phyloP scores from a whole-genome alignment of 2,888 invertebrate genomes.

The Sylvicola fuscatus region DNA sequence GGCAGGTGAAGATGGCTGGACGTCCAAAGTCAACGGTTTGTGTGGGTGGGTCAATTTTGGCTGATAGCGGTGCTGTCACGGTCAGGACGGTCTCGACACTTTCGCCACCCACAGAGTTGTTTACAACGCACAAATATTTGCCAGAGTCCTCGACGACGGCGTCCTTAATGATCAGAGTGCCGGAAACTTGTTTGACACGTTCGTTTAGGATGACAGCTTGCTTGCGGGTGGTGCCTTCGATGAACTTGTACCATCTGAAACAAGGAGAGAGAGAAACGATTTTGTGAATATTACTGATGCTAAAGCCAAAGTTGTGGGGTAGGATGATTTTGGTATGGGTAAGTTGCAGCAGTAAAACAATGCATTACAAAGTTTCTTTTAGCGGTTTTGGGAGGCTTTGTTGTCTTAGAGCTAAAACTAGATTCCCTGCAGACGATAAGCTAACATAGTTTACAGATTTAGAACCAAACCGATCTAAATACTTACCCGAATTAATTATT shows the following conservation, averaged over 20 bases:
- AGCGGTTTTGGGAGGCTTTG: no score
- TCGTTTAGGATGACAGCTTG: slow-evolving; percentile 80
- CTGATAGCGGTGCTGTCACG: slow-evolving; percentile 75
- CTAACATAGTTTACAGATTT: no score
- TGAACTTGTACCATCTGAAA: slow-evolving; percentile 88
- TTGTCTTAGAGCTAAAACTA: no score
- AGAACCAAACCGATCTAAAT: no score
- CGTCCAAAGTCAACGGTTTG: slow-evolving; percentile 89
- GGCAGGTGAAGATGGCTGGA: slow-evolving; percentile 80
- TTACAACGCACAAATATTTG: slow-evolving; percentile 84
- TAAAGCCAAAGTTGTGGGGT: no score
- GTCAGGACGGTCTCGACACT: slow-evolving; percentile 83
- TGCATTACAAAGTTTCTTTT: no score
- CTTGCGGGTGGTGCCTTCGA: slow-evolving; percentile 67
- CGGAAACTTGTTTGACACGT: slow-evolving; percentile 79
- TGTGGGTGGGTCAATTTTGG: slow-evolving; percentile 71
- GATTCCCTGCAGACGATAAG: no score
- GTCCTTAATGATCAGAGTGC: slow-evolving; percentile 79
- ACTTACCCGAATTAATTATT: no score
- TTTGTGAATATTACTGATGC: background rate
- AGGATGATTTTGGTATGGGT: background rate
- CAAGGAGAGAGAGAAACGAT: slow-evolving; percentile 13
- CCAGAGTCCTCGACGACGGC: slow-evolving; percentile 85
- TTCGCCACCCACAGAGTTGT: slow-evolving; percentile 86
- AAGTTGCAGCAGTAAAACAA: no score